Base-by-base conservation (phyloP, 1,140 invertebrate genomes). In the Metaphire vulgaris region DNA sequence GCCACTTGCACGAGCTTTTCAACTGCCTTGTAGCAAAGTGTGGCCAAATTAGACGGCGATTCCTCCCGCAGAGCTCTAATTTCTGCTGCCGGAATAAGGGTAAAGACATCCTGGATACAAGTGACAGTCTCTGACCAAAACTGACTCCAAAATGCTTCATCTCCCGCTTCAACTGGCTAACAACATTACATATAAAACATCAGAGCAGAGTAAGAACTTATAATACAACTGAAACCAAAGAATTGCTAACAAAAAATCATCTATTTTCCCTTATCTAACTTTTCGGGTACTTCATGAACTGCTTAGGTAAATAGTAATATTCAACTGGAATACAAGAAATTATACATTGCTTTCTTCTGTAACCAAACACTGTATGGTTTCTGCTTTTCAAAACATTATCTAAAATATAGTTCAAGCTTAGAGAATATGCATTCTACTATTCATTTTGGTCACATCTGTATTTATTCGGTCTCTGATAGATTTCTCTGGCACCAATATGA, bases 61-160 rank as follows among this genome's bases (percentile, higher is more conserved):
- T 98, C 95, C 88, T 98, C 96, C 21, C 97, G 87, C 74, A 99
- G 87, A 21, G 92, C 91, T 75, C 97, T 89, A 79, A 99, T 97
- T 87, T 98, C 96, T 21, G 91, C 89, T 16, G 96, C 93, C 32
- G 96, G 95, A 69, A 99, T 93, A 77, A 99, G 86, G 2, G 95
- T 94, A 83, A 99, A 99, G 26, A 99, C 93, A 90, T 99, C 97
- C 87, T 97, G 95, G 0, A 97, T 91, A 82, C 90, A 93, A 0
- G 93, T 93, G 1, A 95, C 91, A 86, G 93, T 95, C 80, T 98
- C 96, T 71, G 92, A 93, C 96, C 97, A 99, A 85, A 99, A 98
- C 85, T 99, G 96, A 83, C 97, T 94, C 97, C 97, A 99, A 85
- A 99, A 99, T 77, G 89, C 89, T 81, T 98, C 94, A 87, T 99